These are phyloP conservation scores for Channa maculata DNA, from an alignment of 2,113 vertebrate species.

Conservation along the genomic window DNA sequence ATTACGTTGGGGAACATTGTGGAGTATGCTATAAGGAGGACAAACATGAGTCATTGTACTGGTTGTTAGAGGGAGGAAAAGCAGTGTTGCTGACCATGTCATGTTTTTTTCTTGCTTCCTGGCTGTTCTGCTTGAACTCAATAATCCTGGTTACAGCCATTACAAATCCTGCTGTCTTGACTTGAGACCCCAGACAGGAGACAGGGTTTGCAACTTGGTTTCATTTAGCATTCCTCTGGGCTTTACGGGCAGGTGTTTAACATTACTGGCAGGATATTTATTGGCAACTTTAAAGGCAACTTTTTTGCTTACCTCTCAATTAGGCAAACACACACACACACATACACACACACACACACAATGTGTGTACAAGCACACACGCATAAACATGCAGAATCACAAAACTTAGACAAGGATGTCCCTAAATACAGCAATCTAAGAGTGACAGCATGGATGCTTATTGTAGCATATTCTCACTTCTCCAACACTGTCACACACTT, in stretches of 20 bases:
- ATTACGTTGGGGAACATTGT: conserved; percentile 33
- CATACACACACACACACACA: not conserved
- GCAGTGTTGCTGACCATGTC: conserved; percentile 47
- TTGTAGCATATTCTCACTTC: conserved; percentile 31
- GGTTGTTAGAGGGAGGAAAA: conserved; percentile 45
- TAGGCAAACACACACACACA: conserved; percentile 68
- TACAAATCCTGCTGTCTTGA: conserved; percentile 84
- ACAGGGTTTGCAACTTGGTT: conserved; percentile 82
- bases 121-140: conserved; percentile 77
- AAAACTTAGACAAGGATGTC: conserved; percentile 17
- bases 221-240: conserved; percentile 86
- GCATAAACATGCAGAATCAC: not conserved
- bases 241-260: conserved; percentile 87
- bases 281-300: conserved; percentile 84
- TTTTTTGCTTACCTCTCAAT: conserved; percentile 86
- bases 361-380: conserved; percentile 17
- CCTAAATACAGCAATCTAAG: conserved; percentile 5
- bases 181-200: conserved; percentile 83
- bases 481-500: conserved; percentile 36
- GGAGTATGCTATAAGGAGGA: conserved; percentile 15
- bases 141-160: conserved; percentile 85
- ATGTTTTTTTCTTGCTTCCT: conserved; percentile 66
- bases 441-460: conserved; percentile 25
- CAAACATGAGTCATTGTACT: conserved; percentile 31
- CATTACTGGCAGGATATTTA: conserved; percentile 86